Percentiles rank a stretch among this genome's conserved stretches.
Evolutionary conservation across 2,113 vertebrate species (phyloP).

Genomic region (Puntigrus tetrazona): DNA sequence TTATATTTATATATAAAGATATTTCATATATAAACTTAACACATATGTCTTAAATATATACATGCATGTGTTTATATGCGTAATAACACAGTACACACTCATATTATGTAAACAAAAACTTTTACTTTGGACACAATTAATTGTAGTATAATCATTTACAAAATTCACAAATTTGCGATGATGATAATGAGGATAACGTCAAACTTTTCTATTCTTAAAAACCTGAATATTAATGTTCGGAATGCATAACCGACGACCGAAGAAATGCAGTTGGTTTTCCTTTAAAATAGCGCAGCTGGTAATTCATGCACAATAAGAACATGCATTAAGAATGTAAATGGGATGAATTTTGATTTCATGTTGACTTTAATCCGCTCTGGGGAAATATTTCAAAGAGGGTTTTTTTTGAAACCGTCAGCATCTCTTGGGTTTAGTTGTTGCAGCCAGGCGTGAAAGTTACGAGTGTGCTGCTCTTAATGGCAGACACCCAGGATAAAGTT

Average conservation of each 20-base stretch:
- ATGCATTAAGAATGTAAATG: constrained; percentile 3
- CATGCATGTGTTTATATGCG: too few relatives aligned
- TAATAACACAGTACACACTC: too few relatives aligned
- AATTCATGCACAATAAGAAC: not conserved
- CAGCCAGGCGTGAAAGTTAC: constrained; percentile 6
- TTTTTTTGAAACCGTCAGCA: constrained; percentile 10
- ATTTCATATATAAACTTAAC: too few relatives aligned
- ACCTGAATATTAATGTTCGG: too few relatives aligned
- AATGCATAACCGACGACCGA: not conserved
- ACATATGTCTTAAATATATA: too few relatives aligned
- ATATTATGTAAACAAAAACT: too few relatives aligned
- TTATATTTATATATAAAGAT: too few relatives aligned
- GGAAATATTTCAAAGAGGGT: constrained; percentile 25
- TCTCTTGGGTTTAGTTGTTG: not conserved
- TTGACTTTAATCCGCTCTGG: not conserved
- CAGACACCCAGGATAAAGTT: constrained; percentile 27
- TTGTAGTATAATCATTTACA: too few relatives aligned
- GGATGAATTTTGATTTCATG: not conserved
- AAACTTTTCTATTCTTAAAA: too few relatives aligned
- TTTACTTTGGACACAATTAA: too few relatives aligned
- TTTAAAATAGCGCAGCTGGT: not conserved
- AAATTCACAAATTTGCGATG: too few relatives aligned
- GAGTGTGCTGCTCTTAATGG: not conserved
- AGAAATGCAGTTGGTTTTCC: not conserved
- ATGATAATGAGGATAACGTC: too few relatives aligned